Conservation (phyloP, 2,113 vertebrate species). For the Ginglymostoma cirratum region DNA sequence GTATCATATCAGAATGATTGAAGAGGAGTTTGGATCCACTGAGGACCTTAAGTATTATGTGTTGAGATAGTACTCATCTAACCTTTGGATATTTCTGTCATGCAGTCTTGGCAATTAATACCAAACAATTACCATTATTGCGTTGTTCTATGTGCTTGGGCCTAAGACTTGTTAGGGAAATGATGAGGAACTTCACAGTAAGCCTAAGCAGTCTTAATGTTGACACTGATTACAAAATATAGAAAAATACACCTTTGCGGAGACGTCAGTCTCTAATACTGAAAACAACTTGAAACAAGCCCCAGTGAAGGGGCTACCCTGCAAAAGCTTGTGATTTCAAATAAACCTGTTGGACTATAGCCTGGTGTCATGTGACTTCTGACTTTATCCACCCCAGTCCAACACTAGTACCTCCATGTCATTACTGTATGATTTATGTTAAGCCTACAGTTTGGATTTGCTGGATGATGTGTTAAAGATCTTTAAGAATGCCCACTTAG, state of each 20-base stretch:
- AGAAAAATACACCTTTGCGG: neutral
- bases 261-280: neutral
- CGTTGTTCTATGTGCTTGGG: neutral
- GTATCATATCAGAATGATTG: neutral
- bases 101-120: neutral
- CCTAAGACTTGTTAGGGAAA: neutral
- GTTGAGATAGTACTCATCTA: neutral
- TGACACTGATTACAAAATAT: neutral
- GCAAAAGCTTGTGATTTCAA: no score
- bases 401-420: no score
- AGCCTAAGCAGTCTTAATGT: neutral
- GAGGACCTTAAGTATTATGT: neutral
- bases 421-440: neutral
- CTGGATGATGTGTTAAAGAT: neutral
- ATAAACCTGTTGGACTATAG: no score
- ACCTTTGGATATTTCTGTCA: neutral
- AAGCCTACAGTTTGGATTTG: neutral
- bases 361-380: no score
- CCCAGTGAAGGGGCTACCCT: no score
- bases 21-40: neutral
- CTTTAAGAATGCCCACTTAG: neutral
- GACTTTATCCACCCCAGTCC: no score
- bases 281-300: neutral
- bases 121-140: neutral
- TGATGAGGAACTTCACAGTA: neutral